Evolutionary conservation across 35 echinoderm and acorn worm species (phyloP), one percentile per base, ranked within the genome.

Genomic region (Eucidaris tribuloides): DNA sequence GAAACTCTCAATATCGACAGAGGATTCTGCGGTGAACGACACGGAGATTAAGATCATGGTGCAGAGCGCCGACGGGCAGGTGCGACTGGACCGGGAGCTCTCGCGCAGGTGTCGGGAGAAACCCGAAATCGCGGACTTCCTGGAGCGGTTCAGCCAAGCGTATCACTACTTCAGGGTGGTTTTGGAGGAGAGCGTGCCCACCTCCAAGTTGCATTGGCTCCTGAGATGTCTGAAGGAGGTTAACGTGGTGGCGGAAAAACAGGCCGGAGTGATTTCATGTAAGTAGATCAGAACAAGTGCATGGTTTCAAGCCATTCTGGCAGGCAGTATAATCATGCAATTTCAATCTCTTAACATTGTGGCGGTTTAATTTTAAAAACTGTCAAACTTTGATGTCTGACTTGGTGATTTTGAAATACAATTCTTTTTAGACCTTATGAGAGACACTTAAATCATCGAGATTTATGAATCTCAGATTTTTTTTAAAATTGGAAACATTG

Each of bases 191-290:
- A 45, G 76, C 2, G 57, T 91, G 4, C 88, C 88, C 2, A 79
- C 78, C 24, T 44, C 74, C 3, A 91, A 90, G 31, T 71, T 91
- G 22, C 88, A 81, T 33, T 91, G 81, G 88, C 44, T 91, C 37
- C 76, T 58, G 40, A 77, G 44, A 25, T 91, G 88, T 78, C 27
- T 91, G 17, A 62, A 85, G 28, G 71, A 84, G 49, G 58, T 91
- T 19, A 76, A 81, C 56, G 62, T 58, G 20, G 59, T 68, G 46
- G 88, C 79, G 15, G 79, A 91, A 62, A 60, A 76, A 30, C 56
- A 79, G 46, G 71, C 88, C 22, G 42, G 58, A 36, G 54, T 84
- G 2, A 84, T 91, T 22, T 91, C 78, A 46, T 91, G 88, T 91
- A 56, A 91, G 88, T 91, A 83, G 42, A 3, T n/a, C 52, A 77